A percentile compares a stretch with the other conserved stretches of the same genome.
These are phyloP conservation scores for Pelobates fuscus DNA, from an alignment of 2,113 vertebrate genomes.

Conservation along the genomic window DNA sequence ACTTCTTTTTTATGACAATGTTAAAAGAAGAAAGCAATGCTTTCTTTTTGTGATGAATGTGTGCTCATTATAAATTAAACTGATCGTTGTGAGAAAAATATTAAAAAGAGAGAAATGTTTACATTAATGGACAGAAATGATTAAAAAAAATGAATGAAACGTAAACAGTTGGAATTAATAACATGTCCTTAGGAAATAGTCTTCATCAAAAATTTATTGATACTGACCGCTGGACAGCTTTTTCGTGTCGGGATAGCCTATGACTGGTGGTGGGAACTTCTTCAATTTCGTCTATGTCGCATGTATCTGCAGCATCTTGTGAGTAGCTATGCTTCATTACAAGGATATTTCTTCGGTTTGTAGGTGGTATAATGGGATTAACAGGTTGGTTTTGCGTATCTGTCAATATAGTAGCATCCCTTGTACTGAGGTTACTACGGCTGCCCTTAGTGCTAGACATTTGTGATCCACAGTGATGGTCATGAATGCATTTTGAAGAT, in stretches of 20 bases:
- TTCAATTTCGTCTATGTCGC: slow-evolving; percentile 93
- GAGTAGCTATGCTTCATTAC: slow-evolving; percentile 99
- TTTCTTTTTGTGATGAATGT: background rate
- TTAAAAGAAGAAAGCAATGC: background rate
- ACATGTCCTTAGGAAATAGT: slow-evolving; percentile 64
- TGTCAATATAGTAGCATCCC: slow-evolving; percentile 84
- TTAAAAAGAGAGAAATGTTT: background rate
- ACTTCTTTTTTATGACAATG: background rate
- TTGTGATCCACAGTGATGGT: slow-evolving; percentile 96
- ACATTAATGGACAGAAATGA: slow-evolving; percentile 16
- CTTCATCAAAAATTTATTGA: slow-evolving; percentile 86
- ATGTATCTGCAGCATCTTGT: slow-evolving; percentile 87
- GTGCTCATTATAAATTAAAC: background rate
- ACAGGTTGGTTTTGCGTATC: slow-evolving; percentile 85
- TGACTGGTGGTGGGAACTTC: slow-evolving; percentile 97
- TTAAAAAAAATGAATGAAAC: slow-evolving; percentile 51
- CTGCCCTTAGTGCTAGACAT: slow-evolving; percentile 86
- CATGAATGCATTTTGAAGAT: slow-evolving; percentile 93
- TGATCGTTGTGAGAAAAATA: background rate
- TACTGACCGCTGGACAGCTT: slow-evolving; percentile 99
- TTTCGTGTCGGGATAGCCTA: slow-evolving; percentile 94
- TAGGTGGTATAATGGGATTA: slow-evolving; percentile 81
- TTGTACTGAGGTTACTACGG: slow-evolving; percentile 88
- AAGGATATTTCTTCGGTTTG: slow-evolving; percentile 90
- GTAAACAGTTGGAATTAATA: slow-evolving; percentile 54